phyloP scores from a whole-genome alignment of 2,797 vertebrate species.

The Trichosurus vulpecula region DNA sequence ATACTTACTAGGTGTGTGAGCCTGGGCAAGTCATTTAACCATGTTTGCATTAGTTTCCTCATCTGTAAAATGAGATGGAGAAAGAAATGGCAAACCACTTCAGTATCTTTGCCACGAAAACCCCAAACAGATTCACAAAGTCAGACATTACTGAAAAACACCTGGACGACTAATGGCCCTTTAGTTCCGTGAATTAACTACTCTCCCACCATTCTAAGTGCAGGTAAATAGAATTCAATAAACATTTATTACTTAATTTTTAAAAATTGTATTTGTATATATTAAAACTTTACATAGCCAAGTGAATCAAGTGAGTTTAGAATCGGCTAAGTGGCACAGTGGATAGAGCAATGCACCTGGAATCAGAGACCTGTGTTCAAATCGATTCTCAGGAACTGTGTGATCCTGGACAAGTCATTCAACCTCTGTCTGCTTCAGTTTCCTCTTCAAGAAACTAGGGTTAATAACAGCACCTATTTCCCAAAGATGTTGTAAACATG shows the following conservation, averaged over 20 bases:
- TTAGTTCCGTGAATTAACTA: neutral
- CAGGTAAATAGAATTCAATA: neutral
- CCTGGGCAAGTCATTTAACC: neutral
- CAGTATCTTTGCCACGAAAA: too few relatives aligned
- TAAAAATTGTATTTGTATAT: neutral
- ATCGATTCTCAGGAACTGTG: neutral
- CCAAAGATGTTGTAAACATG: neutral
- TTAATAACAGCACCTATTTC: neutral
- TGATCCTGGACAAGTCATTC: too few relatives aligned
- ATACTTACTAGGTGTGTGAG: too few relatives aligned
- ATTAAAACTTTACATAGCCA: neutral
- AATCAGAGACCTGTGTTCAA: neutral
- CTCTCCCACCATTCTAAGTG: neutral
- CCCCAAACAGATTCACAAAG: too few relatives aligned
- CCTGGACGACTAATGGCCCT: neutral
- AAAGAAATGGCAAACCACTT: too few relatives aligned
- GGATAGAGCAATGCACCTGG: neutral
- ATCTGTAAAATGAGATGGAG: too few relatives aligned
- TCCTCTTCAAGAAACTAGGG: neutral
- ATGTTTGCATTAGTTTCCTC: too few relatives aligned
- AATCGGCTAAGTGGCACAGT: neutral
- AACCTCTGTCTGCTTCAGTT: neutral
- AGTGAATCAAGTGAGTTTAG: too few relatives aligned
- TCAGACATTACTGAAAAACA: too few relatives aligned
- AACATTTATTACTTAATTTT: neutral